phyloP scores from a whole-genome alignment of 1,140 invertebrate species.

The Helicoverpa zea region DNA sequence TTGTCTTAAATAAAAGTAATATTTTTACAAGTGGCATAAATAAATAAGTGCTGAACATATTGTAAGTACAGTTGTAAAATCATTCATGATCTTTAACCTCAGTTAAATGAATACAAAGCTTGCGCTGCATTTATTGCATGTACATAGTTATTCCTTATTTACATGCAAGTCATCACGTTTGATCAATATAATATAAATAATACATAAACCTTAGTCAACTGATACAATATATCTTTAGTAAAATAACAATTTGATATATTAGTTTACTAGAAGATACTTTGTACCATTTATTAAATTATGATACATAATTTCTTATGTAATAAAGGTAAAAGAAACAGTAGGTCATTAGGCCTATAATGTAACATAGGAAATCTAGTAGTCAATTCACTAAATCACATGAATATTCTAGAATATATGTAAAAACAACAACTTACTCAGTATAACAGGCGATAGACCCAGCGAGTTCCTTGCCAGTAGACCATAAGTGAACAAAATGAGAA shows the following conservation, averaged over 20 bases:
- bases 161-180: too few relatives aligned
- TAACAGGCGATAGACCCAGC: slow-evolving; percentile 77
- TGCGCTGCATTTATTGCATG: too few relatives aligned
- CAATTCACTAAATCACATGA: slow-evolving; percentile 16
- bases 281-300: not conserved
- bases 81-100: too few relatives aligned
- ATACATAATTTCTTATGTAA: not conserved
- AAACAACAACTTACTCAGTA: slow-evolving; percentile 76
- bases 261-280: not conserved
- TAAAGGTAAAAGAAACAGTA: not conserved
- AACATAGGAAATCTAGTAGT: not conserved
- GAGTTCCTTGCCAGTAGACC: slow-evolving; percentile 70
- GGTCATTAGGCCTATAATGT: not conserved
- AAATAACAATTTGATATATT: not conserved
- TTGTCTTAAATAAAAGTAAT: too few relatives aligned
- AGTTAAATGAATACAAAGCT: too few relatives aligned
- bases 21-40: too few relatives aligned
- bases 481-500: slow-evolving; percentile 68
- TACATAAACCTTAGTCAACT: not conserved
- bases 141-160: too few relatives aligned
- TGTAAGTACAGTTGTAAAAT: too few relatives aligned
- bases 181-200: too few relatives aligned
- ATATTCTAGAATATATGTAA: slow-evolving; percentile 59
- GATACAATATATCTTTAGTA: not conserved
- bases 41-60: too few relatives aligned